Base-by-base conservation (phyloP, 2,888 invertebrate genomes). In the Apotomis betuletana region DNA sequence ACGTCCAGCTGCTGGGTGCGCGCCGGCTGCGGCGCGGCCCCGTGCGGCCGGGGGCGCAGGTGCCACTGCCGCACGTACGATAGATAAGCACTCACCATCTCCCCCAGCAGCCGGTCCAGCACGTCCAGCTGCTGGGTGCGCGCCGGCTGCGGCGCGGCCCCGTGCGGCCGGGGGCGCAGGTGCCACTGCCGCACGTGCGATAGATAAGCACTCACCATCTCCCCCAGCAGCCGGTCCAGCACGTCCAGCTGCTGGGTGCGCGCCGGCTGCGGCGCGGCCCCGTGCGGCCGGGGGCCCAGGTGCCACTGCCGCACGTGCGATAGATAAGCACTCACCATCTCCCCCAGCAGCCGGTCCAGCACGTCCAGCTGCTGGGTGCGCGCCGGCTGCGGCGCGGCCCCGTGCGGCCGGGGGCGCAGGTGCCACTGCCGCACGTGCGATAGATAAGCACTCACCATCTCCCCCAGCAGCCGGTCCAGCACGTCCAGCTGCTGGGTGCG, bases 51-150 rank as follows among this genome's bases (percentile, higher is more conserved):
- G 75, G 94, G 90, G 27, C 90, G 86, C 79, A 97, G 92, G 83
- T 96, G 96, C 79, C 96, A 94, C 85, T 96, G 95, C 41, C 96
- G 92, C 77, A 97, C 96, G 88, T 96, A 97, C 70, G 95, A 95
- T 0, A n/a, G 74, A 97, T 27, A 27, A 27, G 27, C 27, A 83
- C 90, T 89, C 70, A 91, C 91, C 51, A 87, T 77, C 52, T 86
- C 83, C 0, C 89, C 89, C 2, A 85, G 82, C 0, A 87, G 76
- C 0, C 57, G 12, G 46, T 89, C 88, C 49, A 92, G 76, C 36
- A 85, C 83, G 0, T 64, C 85, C 61, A 94, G 92, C 76, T 94
- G 94, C 67, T 88, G 89, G 0, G 94, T 92, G 77, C 81, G 90
- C 77, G 72, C 80, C 72, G 84, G 89, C 76, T 58, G 80, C 61